Conservation (phyloP, 2,113 vertebrate species). For the Taxidea taxus region DNA sequence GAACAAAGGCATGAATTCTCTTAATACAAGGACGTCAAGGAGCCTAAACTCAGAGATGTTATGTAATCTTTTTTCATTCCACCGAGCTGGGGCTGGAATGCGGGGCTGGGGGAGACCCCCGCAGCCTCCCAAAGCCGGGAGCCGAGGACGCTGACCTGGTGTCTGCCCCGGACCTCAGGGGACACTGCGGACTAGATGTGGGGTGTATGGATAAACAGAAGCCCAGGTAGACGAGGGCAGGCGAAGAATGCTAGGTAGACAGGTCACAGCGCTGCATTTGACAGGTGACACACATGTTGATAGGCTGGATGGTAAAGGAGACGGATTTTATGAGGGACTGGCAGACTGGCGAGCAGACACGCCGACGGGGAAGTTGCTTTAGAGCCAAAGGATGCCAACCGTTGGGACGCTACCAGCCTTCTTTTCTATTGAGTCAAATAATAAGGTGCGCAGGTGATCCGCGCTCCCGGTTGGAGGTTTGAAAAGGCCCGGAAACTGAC, state of each 20-base stretch:
- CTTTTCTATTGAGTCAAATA: conserved; percentile 15
- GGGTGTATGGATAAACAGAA: background rate
- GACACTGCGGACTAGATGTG: background rate
- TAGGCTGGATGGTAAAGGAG: background rate
- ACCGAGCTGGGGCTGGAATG: background rate
- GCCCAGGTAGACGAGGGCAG: background rate
- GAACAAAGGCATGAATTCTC: background rate
- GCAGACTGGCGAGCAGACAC: background rate
- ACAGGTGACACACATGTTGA: conserved; percentile 23
- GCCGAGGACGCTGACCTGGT: background rate
- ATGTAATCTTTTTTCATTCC: background rate
- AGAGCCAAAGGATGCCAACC: background rate
- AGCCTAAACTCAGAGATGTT: background rate
- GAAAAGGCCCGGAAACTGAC: conserved; percentile 61
- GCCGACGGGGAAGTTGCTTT: background rate
- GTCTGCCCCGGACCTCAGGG: background rate
- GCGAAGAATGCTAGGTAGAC: background rate
- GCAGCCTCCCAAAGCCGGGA: background rate
- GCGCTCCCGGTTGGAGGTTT: background rate
- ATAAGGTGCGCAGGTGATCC: background rate
- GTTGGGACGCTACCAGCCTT: background rate
- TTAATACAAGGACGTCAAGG: background rate
- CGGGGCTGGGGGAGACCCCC: background rate
- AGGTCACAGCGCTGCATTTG: background rate
- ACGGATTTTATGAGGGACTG: background rate